Base-by-base conservation (phyloP, 1,140 invertebrate species). In the Matsumurasca onukii region DNA sequence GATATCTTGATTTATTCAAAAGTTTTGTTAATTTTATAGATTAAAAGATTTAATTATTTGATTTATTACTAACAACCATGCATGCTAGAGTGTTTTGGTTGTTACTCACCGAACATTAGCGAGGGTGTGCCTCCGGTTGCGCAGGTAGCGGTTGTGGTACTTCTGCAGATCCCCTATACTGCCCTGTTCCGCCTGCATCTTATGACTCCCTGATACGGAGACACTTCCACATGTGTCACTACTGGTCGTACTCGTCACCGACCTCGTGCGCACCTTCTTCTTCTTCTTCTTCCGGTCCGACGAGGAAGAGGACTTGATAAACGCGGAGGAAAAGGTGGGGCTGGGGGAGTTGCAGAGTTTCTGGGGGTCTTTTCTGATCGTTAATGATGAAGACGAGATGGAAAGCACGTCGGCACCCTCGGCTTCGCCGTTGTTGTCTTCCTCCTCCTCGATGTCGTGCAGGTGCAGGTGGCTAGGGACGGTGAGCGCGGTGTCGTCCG, bases 81-180 rank as follows among this genome's bases (percentile, higher is more conserved):
- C n/a, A n/a, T n/a, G n/a, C n/a, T n/a, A n/a, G n/a, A n/a, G n/a
- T n/a, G n/a, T n/a, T n/a, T n/a, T n/a, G n/a, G n/a, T n/a, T n/a
- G n/a, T n/a, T n/a, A 69, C 91, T 92, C 79, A 93, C 91, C 91
- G 90, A 81, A 94, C 91, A 80, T 93, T 93, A 66, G 92, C 92
- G 72, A 94, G 82, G 2, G 92, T 94, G 78, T 94, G 92, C 48
- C 92, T 84, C 27, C 92, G 84, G 75, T 90, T 93, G 77, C 91
- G 86, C 66, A 93, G 85, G 79, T 90, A 91, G 72, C 88, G 80
- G 75, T 91, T 92, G 76, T 93, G 92, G 78, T 93, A 93, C 74
- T 91, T 91, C 74, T 92, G 89, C 67, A 94, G 84, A 77, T 93
- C 91, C 52, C 91, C 91, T 76, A 94, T 92, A 79, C 90, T 91